phyloP scores from a whole-genome alignment of 2,888 invertebrate species.

The Molorchus minor region DNA sequence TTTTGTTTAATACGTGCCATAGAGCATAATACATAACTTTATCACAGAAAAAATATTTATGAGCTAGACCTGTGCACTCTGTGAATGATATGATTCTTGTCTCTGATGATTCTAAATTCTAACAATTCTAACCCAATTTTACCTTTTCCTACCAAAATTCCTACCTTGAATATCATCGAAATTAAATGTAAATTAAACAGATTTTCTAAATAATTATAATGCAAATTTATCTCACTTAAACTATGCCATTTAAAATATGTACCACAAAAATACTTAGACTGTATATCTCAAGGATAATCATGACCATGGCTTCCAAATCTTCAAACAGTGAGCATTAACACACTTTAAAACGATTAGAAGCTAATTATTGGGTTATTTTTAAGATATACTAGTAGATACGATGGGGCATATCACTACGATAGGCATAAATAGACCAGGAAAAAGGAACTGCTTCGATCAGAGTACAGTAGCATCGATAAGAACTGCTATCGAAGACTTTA shows the following conservation, averaged over 20 bases:
- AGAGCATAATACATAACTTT: too few species aligned
- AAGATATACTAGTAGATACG: constrained; percentile 65
- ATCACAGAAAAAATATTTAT: too few species aligned
- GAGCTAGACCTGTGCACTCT: too few species aligned
- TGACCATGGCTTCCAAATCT: constrained; percentile 5
- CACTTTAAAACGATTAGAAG: not conserved
- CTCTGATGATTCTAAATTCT: too few species aligned
- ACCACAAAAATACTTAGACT: constrained; percentile 4
- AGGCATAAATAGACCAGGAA: constrained; percentile 86
- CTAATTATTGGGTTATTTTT: constrained; percentile 19
- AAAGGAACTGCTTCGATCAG: constrained; percentile 84
- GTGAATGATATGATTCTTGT: too few species aligned
- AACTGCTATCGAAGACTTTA: constrained; percentile 80
- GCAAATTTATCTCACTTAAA: not conserved
- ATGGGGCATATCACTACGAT: constrained; percentile 76
- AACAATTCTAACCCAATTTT: too few species aligned
- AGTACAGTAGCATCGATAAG: constrained; percentile 74
- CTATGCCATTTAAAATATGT: constrained; percentile 8
- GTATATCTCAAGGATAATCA: constrained; percentile 3
- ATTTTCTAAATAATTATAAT: too few species aligned
- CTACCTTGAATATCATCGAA: too few species aligned
- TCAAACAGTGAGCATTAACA: constrained; percentile 8
- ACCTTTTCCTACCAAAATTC: too few species aligned
- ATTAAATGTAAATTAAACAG: too few species aligned
- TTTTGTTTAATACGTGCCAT: too few species aligned